Conservation (phyloP, 2,113 vertebrate genomes). For the Caranx melampygus region DNA sequence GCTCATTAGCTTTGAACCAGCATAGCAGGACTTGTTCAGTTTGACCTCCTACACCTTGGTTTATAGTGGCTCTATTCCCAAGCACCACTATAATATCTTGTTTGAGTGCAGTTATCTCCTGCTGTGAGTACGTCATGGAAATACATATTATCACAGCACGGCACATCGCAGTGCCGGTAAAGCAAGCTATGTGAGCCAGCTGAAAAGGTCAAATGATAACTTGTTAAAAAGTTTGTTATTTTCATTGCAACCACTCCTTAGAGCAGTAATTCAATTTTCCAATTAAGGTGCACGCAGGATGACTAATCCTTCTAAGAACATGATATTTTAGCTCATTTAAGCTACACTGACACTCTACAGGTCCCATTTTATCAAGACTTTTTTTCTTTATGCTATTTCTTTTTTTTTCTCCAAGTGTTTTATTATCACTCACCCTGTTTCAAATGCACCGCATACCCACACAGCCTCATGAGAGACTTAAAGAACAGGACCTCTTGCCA, state of each 20-base stretch:
- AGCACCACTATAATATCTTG: conserved; percentile 7
- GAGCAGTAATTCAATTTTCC: conserved; percentile 33
- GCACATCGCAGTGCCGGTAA: neutral
- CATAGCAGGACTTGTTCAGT: neutral
- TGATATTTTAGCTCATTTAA: conserved; percentile 29
- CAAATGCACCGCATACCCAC: conserved; percentile 36
- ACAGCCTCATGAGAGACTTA: conserved; percentile 43
- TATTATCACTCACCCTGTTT: conserved; percentile 30
- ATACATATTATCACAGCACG: conserved; percentile 24
- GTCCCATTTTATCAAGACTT: conserved; percentile 30
- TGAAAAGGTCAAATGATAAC: conserved; percentile 30
- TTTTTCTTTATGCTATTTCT: conserved; percentile 2
- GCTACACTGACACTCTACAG: conserved; percentile 5
- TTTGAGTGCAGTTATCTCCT: conserved; percentile 20
- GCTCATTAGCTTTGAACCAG: conserved; percentile 2
- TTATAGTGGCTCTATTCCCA: neutral
- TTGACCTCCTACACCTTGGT: neutral
- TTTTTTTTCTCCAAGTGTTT: neutral
- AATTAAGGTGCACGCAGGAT: conserved; percentile 41
- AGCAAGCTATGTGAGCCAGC: conserved; percentile 11
- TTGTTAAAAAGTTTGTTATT: conserved; percentile 19
- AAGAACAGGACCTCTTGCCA: conserved; percentile 44
- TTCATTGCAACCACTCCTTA: conserved; percentile 9
- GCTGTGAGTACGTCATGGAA: conserved; percentile 3
- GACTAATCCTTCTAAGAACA: conserved; percentile 11